These are phyloP conservation scores for Ophraella communa DNA, from an alignment of 2,888 invertebrate species.

Conservation along the genomic window DNA sequence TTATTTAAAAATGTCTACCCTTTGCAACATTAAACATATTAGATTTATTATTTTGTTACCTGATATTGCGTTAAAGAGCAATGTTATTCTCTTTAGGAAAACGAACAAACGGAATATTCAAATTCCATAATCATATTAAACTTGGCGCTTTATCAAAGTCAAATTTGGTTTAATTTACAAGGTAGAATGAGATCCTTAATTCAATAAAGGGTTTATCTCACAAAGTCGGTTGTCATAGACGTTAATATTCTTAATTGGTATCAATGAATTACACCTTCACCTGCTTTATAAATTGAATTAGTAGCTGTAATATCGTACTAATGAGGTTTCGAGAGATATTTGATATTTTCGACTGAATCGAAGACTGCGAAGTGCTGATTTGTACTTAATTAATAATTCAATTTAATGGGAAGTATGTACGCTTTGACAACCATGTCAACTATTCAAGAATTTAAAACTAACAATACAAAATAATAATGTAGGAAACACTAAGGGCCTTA, in stretches of 20 bases:
- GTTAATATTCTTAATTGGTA: slow-evolving; percentile 14
- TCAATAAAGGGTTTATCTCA: slow-evolving; percentile 24
- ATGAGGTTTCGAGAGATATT: slow-evolving; percentile 7
- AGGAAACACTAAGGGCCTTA: too few relatives aligned
- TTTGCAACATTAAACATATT: too few relatives aligned
- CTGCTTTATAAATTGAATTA: slow-evolving; percentile 20
- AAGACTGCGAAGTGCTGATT: background rate
- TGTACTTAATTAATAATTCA: background rate
- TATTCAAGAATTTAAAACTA: too few relatives aligned
- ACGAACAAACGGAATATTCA: slow-evolving; percentile 6
- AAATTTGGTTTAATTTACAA: slow-evolving; percentile 22
- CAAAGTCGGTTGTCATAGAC: slow-evolving; percentile 1
- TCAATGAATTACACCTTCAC: slow-evolving; percentile 24
- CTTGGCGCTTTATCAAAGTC: slow-evolving; percentile 22
- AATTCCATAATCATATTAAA: slow-evolving; percentile 20
- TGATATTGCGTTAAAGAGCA: background rate
- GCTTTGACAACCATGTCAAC: too few relatives aligned
- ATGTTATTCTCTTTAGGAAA: background rate
- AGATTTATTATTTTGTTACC: too few relatives aligned
- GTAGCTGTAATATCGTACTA: background rate
- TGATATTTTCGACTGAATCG: background rate
- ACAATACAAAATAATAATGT: too few relatives aligned
- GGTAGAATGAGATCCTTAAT: slow-evolving; percentile 20
- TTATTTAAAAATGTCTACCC: too few relatives aligned
- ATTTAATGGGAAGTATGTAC: background rate